Base-by-base conservation (phyloP, 2,113 vertebrate genomes). In the Megaceryle maxima region DNA sequence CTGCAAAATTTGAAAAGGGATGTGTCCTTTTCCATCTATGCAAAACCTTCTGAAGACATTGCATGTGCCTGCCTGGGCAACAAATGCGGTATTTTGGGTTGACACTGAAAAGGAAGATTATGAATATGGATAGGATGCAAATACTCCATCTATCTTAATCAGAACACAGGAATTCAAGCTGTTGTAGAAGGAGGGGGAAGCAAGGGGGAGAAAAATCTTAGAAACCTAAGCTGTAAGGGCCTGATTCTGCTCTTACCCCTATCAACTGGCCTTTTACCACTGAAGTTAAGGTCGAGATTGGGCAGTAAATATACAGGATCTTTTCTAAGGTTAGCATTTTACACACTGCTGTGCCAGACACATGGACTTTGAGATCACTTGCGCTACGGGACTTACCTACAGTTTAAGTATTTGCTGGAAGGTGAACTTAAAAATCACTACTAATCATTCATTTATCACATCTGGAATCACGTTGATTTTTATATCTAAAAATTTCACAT, bases 81-180 rank as follows among this genome's bases (percentile, higher is more conserved):
- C 97, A 98, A 98, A 98, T 97, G 97, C 50, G 83, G 98, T 98
- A 97, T 98, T 98, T 98, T 97, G 97, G 97, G 96, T 97, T 97
- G 95, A 97, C 96, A 95, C 95, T 97, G 96, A 96, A 98, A 98
- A 97, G 90, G 86, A 98, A 83, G 96, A 98, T 98, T 98, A 98
- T 98, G 98, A 98, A 98, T 98, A 98, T 98, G 98, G 97, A 98
- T 98, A 98, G 97, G 96, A 98, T 98, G 97, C 98, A 98, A 98
- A 98, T 98, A 97, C 96, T 97, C 97, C 97, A 98, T 98, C 98
- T 98, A 97, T 98, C 98, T 98, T 98, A 97, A 98, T 98, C 98
- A 98, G 97, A 98, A 98, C 97, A 97, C 97, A 98, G 95, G 96
- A 98, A 97, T 98, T 98, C 97, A 98, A 98, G 96, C 97, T 98